These are phyloP conservation scores for Bambusicola thoracicus DNA, from an alignment of 2,113 vertebrate species.

Conservation along the genomic window DNA sequence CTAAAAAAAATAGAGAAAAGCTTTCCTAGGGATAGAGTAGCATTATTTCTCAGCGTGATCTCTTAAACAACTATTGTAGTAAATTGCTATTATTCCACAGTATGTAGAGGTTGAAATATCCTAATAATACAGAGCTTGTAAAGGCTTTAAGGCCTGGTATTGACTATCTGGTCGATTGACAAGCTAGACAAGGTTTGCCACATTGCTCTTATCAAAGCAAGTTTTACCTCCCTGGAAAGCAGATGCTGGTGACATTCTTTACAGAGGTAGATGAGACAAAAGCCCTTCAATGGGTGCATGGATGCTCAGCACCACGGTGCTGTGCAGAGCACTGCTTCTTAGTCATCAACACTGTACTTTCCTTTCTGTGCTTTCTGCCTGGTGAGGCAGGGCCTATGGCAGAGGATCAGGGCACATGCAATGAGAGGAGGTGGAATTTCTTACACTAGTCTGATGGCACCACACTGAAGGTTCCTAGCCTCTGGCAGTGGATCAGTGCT, in stretches of 20 bases:
- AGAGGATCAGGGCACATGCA: neutral
- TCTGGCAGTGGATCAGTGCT: neutral
- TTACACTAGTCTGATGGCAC: neutral
- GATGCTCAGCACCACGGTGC: fast-evolving
- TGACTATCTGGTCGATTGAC: neutral
- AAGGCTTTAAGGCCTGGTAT: neutral
- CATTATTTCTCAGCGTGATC: neutral
- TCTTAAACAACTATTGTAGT: neutral
- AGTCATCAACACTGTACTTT: fast-evolving
- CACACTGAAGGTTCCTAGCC: neutral
- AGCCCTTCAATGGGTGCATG: neutral
- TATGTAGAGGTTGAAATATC: neutral
- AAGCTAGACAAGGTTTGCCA: neutral
- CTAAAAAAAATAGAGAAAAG: neutral
- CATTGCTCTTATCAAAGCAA: neutral
- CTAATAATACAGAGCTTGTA: neutral
- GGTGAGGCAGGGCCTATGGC: fast-evolving
- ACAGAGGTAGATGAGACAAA: neutral
- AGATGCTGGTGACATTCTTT: neutral
- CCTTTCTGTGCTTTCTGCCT: neutral
- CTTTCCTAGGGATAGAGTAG: neutral
- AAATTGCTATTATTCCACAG: neutral
- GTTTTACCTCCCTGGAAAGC: neutral
- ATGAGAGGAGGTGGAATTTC: neutral
- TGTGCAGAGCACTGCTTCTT: fast-evolving